Conservation (phyloP, 2,797 vertebrate species). For the Mormyrops boulengeri region DNA sequence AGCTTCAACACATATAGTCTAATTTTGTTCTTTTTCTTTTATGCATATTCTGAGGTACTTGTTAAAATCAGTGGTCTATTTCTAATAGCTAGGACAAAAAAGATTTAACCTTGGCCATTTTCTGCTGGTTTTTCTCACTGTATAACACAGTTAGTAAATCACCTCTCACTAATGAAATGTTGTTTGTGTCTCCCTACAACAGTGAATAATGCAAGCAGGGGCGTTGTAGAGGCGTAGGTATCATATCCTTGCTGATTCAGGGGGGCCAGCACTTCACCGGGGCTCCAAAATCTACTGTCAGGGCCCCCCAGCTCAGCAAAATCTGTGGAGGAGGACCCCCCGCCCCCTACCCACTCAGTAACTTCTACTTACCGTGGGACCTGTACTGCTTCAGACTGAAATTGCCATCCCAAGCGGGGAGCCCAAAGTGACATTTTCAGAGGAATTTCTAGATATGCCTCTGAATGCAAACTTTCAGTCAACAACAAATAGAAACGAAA, state of each 20-base stretch:
- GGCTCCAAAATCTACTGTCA: neutral
- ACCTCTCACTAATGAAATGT: neutral
- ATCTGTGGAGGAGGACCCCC: neutral
- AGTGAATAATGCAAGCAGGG: neutral
- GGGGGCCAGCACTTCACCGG: neutral
- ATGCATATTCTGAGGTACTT: neutral
- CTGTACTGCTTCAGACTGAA: neutral
- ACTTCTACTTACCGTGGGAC: neutral
- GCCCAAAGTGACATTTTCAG: neutral
- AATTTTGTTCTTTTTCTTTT: neutral
- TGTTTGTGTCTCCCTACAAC: neutral
- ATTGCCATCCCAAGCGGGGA: neutral
- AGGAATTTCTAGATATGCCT: neutral
- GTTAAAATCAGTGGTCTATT: neutral
- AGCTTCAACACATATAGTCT: neutral
- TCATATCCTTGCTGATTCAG: neutral
- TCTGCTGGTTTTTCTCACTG: neutral
- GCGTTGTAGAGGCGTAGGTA: neutral
- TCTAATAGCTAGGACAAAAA: conserved; percentile 4
- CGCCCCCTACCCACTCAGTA: neutral
- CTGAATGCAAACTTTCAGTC: conserved; percentile 20
- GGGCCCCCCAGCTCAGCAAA: neutral
- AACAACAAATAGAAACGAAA: conserved; percentile 39
- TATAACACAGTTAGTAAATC: neutral
- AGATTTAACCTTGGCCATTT: neutral